Conservation (phyloP, 1,140 invertebrate genomes). For the Tribolium madens region DNA sequence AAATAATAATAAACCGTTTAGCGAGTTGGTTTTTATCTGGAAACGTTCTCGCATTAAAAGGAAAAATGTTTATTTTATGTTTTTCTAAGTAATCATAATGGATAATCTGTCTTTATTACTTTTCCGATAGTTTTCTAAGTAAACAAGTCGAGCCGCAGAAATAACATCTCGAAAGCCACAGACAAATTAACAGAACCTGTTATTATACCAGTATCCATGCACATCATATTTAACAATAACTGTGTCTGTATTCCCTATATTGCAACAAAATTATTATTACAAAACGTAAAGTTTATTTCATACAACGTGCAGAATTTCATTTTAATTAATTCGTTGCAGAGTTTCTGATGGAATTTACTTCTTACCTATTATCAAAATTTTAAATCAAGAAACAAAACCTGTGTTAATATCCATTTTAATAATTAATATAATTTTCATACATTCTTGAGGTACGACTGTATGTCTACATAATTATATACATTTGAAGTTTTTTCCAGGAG, state of each 20-base stretch:
- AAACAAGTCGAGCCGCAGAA: conserved; percentile 20
- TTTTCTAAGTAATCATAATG: conserved; percentile 43
- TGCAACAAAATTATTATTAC: conserved; percentile 8
- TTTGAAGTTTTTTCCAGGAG: neutral
- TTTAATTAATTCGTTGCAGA: conserved; percentile 17
- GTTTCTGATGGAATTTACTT: neutral
- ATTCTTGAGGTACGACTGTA: too few relatives aligned
- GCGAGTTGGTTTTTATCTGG: neutral
- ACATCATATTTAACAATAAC: conserved; percentile 28
- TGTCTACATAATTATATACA: neutral
- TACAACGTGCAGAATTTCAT: neutral
- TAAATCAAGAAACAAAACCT: neutral
- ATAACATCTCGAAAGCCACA: neutral
- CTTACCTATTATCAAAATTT: neutral
- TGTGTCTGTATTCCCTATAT: neutral
- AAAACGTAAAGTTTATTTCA: conserved; percentile 18
- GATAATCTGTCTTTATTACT: conserved; percentile 44
- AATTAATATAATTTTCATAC: neutral
- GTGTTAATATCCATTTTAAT: neutral
- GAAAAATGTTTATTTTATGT: conserved; percentile 35
- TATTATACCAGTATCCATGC: conserved; percentile 12
- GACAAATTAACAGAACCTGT: conserved; percentile 7
- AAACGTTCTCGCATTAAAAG: conserved; percentile 18
- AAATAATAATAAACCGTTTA: neutral
- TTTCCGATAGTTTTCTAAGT: conserved; percentile 38